Percentiles rank a stretch among this genome's conserved stretches.
These are phyloP conservation scores for Oxyruncus cristatus DNA, from an alignment of 2,113 vertebrate genomes.

Conservation along the genomic window DNA sequence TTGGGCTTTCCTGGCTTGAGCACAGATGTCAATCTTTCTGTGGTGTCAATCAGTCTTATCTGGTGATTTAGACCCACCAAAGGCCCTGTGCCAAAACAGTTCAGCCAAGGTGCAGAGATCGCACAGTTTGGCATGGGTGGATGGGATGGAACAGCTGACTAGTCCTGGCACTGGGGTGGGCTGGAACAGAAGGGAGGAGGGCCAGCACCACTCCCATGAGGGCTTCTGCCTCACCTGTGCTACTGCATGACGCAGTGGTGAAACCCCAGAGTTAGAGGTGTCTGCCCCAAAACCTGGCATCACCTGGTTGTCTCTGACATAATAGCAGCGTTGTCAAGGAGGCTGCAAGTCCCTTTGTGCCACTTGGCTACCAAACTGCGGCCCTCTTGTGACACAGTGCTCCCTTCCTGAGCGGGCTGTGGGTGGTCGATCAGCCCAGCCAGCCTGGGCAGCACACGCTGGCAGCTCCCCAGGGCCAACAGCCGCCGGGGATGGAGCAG, in stretches of 20 bases:
- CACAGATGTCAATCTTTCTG: neutral
- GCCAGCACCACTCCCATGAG: rapidly evolving
- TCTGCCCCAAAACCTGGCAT: neutral
- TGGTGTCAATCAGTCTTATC: slow-evolving; percentile 8
- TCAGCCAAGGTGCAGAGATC: rapidly evolving
- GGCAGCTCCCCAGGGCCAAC: neutral
- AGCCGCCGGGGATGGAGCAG: rapidly evolving
- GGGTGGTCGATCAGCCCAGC: rapidly evolving
- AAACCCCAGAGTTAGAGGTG: rapidly evolving
- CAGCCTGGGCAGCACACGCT: rapidly evolving
- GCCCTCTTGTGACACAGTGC: neutral
- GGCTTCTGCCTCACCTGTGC: neutral
- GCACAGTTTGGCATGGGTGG: neutral
- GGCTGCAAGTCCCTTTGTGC: neutral
- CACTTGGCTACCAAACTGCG: rapidly evolving
- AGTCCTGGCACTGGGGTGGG: neutral
- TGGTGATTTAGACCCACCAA: neutral
- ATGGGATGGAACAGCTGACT: neutral
- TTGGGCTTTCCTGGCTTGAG: neutral
- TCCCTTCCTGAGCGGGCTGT: neutral
- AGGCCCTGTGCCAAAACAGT: rapidly evolving
- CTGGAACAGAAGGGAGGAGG: neutral
- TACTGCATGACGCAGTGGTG: rapidly evolving
- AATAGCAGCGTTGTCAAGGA: neutral
- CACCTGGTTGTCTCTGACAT: rapidly evolving